Evolutionary conservation across 1,140 invertebrate species (phyloP).

Genomic region (Asobara japonica): DNA sequence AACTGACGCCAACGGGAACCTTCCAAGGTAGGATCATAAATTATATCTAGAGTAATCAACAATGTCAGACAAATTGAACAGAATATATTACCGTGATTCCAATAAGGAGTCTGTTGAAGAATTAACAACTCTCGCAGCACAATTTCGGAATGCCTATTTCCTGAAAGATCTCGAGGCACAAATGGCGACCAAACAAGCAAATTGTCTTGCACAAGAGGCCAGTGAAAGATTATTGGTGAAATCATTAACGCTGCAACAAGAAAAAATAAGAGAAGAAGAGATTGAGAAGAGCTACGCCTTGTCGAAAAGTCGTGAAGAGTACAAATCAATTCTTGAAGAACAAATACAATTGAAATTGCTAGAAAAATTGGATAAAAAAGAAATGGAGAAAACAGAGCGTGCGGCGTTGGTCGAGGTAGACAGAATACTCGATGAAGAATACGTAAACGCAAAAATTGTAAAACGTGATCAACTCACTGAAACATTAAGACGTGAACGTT

Average conservation of each 20-base stretch:
- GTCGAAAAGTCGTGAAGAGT: constrained; percentile 22
- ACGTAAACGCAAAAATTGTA: constrained; percentile 34
- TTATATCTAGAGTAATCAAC: not conserved
- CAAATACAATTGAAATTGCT: constrained; percentile 43
- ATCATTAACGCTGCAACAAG: constrained; percentile 12
- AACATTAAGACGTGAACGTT: constrained; percentile 35
- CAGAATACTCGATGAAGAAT: constrained; percentile 38
- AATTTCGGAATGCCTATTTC: constrained; percentile 52
- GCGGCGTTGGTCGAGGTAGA: constrained; percentile 43
- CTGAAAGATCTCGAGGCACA: constrained; percentile 49
- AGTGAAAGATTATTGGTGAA: constrained; percentile 36
- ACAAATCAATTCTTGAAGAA: constrained; percentile 39
- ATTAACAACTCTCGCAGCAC: constrained; percentile 44
- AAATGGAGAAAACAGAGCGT: constrained; percentile 43
- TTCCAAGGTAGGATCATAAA: not conserved
- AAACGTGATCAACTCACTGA: constrained; percentile 25
- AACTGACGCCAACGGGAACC: not conserved
- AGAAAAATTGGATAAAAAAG: constrained; percentile 21
- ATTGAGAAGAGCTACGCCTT: not conserved
- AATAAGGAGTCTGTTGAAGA: not conserved
- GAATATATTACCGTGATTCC: not conserved
- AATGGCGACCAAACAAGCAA: constrained; percentile 42
- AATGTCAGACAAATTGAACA: not conserved
- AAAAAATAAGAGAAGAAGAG: constrained; percentile 20
- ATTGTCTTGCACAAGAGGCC: constrained; percentile 35